A percentile compares a stretch with the other conserved stretches of the same genome.
Conservation (phyloP, 1,140 invertebrate genomes). For the Caerostris extrusa region DNA sequence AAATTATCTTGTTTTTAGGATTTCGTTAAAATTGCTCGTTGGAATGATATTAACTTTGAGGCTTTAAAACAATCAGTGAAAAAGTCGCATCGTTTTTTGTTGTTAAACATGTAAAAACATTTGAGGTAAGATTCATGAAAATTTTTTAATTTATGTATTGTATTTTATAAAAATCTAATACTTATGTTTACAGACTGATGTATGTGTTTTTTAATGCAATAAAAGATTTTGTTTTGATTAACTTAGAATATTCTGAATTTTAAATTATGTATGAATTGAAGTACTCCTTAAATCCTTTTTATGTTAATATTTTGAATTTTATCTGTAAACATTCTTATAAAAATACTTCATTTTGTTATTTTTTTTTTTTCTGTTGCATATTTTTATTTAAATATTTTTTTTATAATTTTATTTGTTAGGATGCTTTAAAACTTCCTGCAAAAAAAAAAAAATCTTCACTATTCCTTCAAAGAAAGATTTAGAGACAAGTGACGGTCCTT, state of each 20-base stretch:
- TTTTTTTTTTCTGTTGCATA: neutral
- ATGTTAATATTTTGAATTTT: too few species aligned
- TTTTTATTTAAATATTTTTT: neutral
- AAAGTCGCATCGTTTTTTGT: slow-evolving; percentile 93
- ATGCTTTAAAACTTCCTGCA: slow-evolving; percentile 84
- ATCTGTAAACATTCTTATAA: too few species aligned
- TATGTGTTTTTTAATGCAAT: neutral
- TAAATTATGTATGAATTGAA: too few species aligned
- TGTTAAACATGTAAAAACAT: slow-evolving; percentile 92
- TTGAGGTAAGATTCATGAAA: slow-evolving; percentile 81
- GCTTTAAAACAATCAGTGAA: slow-evolving; percentile 92
- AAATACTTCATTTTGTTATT: neutral
- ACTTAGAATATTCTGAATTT: too few species aligned
- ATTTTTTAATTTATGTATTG: neutral
- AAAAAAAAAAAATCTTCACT: slow-evolving; percentile 80
- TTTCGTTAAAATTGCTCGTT: slow-evolving; percentile 97
- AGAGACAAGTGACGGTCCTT: slow-evolving; percentile 78
- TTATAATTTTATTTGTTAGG: slow-evolving; percentile 80
- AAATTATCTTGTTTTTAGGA: slow-evolving; percentile 83
- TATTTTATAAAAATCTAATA: neutral
- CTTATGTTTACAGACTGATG: neutral
- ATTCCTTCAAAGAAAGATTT: slow-evolving; percentile 80
- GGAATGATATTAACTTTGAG: slow-evolving; percentile 97
- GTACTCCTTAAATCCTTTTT: too few species aligned
- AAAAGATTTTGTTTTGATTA: neutral